phyloP scores from a whole-genome alignment of 2,113 vertebrate genomes.

The Hipposideros armiger region DNA sequence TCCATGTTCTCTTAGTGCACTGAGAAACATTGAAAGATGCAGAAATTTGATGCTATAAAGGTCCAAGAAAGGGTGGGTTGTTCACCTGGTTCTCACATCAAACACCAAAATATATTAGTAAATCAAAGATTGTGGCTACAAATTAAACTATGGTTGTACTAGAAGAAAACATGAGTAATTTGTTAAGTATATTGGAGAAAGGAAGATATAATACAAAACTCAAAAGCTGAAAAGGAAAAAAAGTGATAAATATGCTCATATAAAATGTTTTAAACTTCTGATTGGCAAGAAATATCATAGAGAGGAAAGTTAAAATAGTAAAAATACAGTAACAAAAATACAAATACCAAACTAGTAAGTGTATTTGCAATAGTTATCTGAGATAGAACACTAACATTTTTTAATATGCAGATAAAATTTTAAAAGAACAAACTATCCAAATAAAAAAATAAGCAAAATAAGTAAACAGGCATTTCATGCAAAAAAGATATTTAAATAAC shows the following conservation, averaged over 20 bases:
- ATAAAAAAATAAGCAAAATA: not conserved
- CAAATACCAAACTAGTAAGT: constrained; percentile 1
- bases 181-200: not conserved
- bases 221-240: not conserved
- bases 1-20: not conserved
- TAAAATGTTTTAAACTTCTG: not conserved
- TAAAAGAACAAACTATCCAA: not conserved
- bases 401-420: not conserved
- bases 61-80: not conserved
- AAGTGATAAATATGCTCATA: not conserved
- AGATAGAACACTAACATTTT: not conserved
- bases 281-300: not conserved
- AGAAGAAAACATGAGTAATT: not conserved
- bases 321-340: not conserved
- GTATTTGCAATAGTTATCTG: constrained; percentile 2
- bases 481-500: constrained; percentile 39
- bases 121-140: constrained; percentile 13
- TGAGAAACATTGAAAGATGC: not conserved
- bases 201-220: not conserved
- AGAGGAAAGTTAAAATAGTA: constrained; percentile 13
- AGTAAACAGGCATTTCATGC: not conserved
- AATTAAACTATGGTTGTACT: not conserved
- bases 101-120: not conserved
- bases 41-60: not conserved
- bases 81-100: not conserved